phyloP scores from a whole-genome alignment of 2,113 vertebrate genomes.

The human region DNA sequence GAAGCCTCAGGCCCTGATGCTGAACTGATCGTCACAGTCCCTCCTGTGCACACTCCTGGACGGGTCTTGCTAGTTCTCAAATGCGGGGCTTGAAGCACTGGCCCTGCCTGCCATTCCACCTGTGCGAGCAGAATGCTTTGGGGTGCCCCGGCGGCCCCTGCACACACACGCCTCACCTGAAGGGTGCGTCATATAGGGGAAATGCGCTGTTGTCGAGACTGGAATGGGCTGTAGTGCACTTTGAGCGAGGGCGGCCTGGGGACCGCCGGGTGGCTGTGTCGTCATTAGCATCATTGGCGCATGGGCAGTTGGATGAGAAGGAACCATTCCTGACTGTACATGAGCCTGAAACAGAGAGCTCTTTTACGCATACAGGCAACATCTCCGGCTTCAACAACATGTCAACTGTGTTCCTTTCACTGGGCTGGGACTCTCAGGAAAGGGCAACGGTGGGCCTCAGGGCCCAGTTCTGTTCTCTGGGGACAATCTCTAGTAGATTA shows the following conservation, averaged over 20 bases:
- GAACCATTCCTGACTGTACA: constrained; percentile 98
- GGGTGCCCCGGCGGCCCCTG: constrained; percentile 83
- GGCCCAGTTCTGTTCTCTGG: background rate
- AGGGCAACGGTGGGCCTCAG: constrained; percentile 27
- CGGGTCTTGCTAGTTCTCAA: constrained; percentile 53
- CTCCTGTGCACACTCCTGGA: constrained; percentile 57
- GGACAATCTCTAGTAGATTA: background rate
- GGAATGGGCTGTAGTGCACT: constrained; percentile 97
- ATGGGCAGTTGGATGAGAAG: constrained; percentile 94
- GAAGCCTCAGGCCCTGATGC: constrained; percentile 56
- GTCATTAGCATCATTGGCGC: constrained; percentile 99
- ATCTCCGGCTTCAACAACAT: constrained; percentile 78
- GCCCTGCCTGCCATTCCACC: constrained; percentile 71
- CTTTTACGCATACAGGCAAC: constrained; percentile 85
- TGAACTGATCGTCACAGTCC: constrained; percentile 54
- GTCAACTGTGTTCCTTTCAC: constrained; percentile 71
- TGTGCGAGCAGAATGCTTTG: constrained; percentile 74
- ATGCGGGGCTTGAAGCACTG: constrained; percentile 45
- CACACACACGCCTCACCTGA: constrained; percentile 90
- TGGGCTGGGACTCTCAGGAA: constrained; percentile 15
- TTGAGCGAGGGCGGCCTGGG: constrained; percentile 94
- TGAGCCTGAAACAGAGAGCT: constrained; percentile 93
- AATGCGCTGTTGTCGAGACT: constrained; percentile 92
- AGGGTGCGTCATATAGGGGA: constrained; percentile 92
- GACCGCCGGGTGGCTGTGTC: constrained; percentile 95